Evolutionary conservation across 2,888 invertebrate genomes (phyloP), one percentile per base, ranked within the genome.

Genomic region (Drosophila atroscutellata): DNA sequence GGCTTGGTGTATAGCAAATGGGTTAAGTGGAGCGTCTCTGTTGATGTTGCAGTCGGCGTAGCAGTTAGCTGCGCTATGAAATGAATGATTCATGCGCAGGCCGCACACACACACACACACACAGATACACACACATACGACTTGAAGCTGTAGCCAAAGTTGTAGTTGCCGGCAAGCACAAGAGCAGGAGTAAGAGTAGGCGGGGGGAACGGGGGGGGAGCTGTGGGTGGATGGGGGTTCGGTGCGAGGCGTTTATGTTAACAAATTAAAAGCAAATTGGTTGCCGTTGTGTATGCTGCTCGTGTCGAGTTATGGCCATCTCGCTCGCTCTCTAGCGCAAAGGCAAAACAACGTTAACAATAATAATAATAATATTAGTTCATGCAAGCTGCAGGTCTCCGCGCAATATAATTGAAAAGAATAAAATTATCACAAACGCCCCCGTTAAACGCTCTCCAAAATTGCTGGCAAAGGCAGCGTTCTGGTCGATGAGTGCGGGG

Each of bases 221-320:
- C 45, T 18, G 55, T 11, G 49, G 63, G 36, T 9, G 62, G 9
- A 32, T 45, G 32, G 20, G 18, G 18, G 36, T 6, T 20, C 47
- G 8, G 66, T 37, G 59, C 84, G 89, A 90, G 90, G 91, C 91
- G 92, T 91, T 92, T 92, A 91, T 92, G 91, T 90, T 91, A 90
- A 89, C 91, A 92, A 92, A 92, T 91, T 92, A 91, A 90, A 87
- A 91, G 90, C 90, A 91, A 91, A 90, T 91, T 87, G 91, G 86
- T 81, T 82, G 85, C 86, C 90, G 81, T 69, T 80, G 77, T 80
- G 85, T 80, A 79, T 81, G 80, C 75, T 66, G 61, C 58, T 70
- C 52, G 47, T 61, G 42, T 39, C 54, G 32, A 8, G 37, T 47
- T 62, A 57, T 47, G 2, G 60, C 66, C 59, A 68, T 61, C 75